Base-by-base conservation (phyloP, 2,113 vertebrate species). In the Eublepharis macularius region DNA sequence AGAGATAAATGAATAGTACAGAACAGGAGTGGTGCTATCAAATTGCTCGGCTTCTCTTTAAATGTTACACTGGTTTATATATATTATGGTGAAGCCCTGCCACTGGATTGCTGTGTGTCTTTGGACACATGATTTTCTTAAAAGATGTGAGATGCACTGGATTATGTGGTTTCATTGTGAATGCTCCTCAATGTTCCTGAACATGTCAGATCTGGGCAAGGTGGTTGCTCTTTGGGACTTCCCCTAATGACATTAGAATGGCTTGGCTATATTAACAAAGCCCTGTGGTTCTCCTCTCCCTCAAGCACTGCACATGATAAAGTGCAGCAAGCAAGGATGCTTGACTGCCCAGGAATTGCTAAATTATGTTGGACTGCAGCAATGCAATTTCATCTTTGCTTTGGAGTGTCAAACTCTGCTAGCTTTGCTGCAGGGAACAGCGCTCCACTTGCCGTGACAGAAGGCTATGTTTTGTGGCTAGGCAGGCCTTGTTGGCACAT, bases 361-460 rank as follows among this genome's bases (percentile, higher is more conserved):
- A 51, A 66, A 54, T 66, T 51, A 74, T 14, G 34, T 74, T 34
- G 68, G 34, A 73, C 13, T 79, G 34, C 75, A 73, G 68, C 86
- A 83, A 16, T 73, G 68, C 65, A 63, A 78, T 87, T 83, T 80
- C 54, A 43, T 51, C 36, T 65, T 79, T 66, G 76, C 69, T 80
- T 51, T 29, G 29, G 47, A 69, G 73, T 60, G 32, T 82, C 73
- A 87, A 41, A 54, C 66, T 74, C 47, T 39, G 36, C 17, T 13
- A 16, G 45, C 47, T 66, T 57, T 60, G 78, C 65, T 77, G 21
- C n/a, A 47, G 45, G 57, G 43, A 39, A 36, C 13, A 24, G 63
- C 54, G 39, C 32, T 63, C 32, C 4, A 14, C 13, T 78, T 70
- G 24, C 54, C 78, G 11, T 29, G 51, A 87, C 49, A 16, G 66